Conservation (phyloP, 2,797 vertebrate species). For the Euphonia xanthogaster region DNA sequence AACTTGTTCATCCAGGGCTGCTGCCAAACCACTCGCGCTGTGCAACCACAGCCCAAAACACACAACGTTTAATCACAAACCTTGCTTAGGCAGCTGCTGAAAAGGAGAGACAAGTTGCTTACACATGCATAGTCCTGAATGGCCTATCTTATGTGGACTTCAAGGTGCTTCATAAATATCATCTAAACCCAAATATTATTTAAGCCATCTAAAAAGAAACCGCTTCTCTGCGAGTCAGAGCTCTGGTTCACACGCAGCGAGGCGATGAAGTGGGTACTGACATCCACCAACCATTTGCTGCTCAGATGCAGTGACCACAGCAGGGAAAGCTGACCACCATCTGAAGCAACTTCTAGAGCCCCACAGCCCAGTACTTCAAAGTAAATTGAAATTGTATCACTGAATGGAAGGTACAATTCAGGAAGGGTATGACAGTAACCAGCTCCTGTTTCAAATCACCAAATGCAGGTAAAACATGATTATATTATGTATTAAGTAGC, state of each 20-base stretch:
- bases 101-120: conserved; percentile 23
- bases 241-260: background rate
- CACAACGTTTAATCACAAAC: background rate
- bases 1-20: background rate
- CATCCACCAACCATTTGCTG: background rate
- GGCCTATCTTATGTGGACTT: background rate
- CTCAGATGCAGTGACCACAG: accelerated
- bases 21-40: background rate
- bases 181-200: conserved; percentile 28
- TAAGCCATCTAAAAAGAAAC: background rate
- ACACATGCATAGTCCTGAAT: conserved; percentile 3
- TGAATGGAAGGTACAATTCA: accelerated
- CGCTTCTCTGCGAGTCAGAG: background rate
- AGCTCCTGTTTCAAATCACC: background rate
- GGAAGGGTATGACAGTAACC: background rate
- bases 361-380: background rate
- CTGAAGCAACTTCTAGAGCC: background rate
- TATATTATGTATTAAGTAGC: background rate
- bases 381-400: background rate
- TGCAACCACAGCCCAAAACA: conserved; percentile 16
- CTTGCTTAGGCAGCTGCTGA: conserved; percentile 55
- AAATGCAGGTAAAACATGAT: background rate
- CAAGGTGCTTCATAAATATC: conserved; percentile 24
- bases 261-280: background rate
- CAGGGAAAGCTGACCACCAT: background rate